These are phyloP conservation scores for Homarus gammarus DNA, from an alignment of 2,888 invertebrate genomes.

Conservation along the genomic window DNA sequence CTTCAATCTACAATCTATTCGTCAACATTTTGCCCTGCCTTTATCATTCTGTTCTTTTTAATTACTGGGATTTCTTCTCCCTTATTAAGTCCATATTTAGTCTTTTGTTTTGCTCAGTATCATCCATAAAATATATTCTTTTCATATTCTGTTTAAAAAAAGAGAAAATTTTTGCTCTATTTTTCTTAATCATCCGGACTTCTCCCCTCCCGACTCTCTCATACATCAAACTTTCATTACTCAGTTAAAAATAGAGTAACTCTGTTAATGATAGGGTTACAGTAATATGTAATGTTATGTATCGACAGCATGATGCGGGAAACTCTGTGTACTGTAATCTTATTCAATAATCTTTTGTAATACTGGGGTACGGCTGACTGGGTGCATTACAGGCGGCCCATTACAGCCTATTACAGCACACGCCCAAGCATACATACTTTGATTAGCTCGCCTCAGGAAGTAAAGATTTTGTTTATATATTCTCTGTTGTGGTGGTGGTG, in stretches of 20 bases:
- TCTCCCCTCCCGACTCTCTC: constrained; percentile 26
- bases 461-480: constrained; percentile 29
- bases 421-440: constrained; percentile 39
- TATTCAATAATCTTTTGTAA: constrained; percentile 61
- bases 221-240: constrained; percentile 56
- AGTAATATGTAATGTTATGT: constrained; percentile 56
- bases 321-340: constrained; percentile 59
- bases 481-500: too few species aligned
- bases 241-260: constrained; percentile 55
- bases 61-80: constrained; percentile 51
- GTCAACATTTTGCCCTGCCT: constrained; percentile 40
- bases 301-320: constrained; percentile 44
- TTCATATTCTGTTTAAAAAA: constrained; percentile 40
- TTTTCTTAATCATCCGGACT: constrained; percentile 26
- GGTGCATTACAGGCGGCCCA: constrained; percentile 51
- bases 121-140: constrained; percentile 47
- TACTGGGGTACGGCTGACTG: constrained; percentile 17
- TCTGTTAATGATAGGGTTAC: constrained; percentile 46
- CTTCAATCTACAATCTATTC: constrained; percentile 59
- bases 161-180: background rate
- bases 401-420: constrained; percentile 38
- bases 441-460: constrained; percentile 33
- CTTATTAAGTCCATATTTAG: constrained; percentile 58
- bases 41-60: constrained; percentile 56
- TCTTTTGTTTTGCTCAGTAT: constrained; percentile 46